Percentiles rank a stretch among this genome's conserved stretches.
These are phyloP conservation scores for Kryptopterus vitreolus DNA, from an alignment of 2,797 vertebrate species.

Conservation along the genomic window DNA sequence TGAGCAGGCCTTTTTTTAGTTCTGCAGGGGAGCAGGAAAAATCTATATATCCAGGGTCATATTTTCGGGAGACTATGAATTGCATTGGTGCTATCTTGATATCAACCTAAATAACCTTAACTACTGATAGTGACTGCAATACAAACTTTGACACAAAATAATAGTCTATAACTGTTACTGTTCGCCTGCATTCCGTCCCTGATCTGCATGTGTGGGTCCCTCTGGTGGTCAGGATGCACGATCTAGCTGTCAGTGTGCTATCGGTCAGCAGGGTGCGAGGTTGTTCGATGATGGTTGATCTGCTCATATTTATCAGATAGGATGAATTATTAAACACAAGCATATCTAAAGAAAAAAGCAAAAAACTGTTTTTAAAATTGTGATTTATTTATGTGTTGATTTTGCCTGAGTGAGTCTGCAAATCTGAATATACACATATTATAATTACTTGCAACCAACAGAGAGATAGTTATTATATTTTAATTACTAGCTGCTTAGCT, in stretches of 20 bases:
- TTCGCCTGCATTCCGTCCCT: not conserved
- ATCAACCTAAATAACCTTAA: not conserved
- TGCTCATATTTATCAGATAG: not conserved
- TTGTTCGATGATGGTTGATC: not conserved
- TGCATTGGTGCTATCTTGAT: not conserved
- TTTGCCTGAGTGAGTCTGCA: not conserved
- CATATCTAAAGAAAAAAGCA: not conserved
- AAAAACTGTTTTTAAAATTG: not conserved
- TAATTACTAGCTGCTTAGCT: not conserved
- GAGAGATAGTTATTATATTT: not conserved
- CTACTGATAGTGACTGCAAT: not conserved
- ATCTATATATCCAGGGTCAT: no score
- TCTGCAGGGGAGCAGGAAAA: no score
- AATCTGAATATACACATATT: not conserved
- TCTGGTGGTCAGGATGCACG: slow-evolving; percentile 10
- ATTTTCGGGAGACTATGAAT: not conserved
- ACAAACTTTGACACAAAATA: no score
- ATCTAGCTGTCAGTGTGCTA: not conserved
- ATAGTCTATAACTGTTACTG: no score
- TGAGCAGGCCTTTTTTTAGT: not conserved
- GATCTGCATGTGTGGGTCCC: slow-evolving; percentile 3
- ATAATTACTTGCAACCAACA: not conserved
- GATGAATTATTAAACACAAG: not conserved
- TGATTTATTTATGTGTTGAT: not conserved
- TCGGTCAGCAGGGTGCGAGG: not conserved